These are phyloP conservation scores for Cataglyphis livida DNA, from an alignment of 2,888 invertebrate species.

Conservation along the genomic window DNA sequence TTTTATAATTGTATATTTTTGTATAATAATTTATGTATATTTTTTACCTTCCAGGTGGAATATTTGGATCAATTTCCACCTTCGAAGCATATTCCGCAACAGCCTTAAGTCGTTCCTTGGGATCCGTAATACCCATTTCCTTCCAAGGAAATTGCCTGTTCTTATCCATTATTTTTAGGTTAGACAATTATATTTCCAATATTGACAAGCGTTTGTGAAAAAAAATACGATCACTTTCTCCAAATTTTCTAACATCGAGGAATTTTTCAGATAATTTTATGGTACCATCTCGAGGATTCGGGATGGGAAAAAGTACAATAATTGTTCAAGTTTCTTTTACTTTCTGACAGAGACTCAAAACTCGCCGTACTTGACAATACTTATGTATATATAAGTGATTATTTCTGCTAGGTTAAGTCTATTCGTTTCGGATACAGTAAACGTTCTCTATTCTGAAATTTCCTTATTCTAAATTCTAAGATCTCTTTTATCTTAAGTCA, in stretches of 20 bases:
- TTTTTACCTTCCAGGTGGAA: conserved; percentile 91
- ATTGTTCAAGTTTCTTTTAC: conserved; percentile 1
- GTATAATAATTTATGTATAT: conserved; percentile 53
- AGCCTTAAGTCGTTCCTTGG: conserved; percentile 89
- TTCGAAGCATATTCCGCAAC: conserved; percentile 90
- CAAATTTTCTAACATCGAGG: neutral
- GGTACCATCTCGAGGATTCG: neutral
- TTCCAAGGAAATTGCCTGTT: conserved; percentile 72
- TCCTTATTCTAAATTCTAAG: neutral
- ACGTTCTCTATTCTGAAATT: neutral
- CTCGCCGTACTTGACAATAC: neutral
- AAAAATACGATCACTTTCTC: neutral
- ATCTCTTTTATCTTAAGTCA: neutral
- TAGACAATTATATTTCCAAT: conserved; percentile 45
- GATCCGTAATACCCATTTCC: conserved; percentile 87
- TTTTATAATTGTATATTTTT: conserved; percentile 17
- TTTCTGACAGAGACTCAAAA: neutral
- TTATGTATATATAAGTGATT: neutral
- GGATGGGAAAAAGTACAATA: neutral
- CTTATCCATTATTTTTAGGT: conserved; percentile 73
- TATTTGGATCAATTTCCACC: conserved; percentile 91
- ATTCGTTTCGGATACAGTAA: neutral
- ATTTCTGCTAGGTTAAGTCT: no score
- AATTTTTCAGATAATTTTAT: neutral
- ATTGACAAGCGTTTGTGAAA: neutral